These are phyloP conservation scores for Agelastica alni DNA, from an alignment of 2,888 invertebrate genomes.

Conservation along the genomic window DNA sequence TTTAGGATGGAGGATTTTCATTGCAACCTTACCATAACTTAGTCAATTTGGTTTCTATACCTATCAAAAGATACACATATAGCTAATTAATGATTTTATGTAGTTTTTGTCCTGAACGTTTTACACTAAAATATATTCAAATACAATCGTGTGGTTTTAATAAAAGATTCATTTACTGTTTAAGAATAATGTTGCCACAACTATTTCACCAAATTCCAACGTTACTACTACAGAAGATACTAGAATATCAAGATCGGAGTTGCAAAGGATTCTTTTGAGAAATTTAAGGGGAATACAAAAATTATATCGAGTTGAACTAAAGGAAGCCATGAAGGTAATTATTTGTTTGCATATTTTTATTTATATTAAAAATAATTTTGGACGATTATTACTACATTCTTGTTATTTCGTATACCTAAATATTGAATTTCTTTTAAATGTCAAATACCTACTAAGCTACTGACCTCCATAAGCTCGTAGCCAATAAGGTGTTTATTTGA, in stretches of 20 bases:
- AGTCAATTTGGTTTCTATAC: too few relatives aligned
- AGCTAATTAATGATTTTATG: too few relatives aligned
- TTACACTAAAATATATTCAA: too few relatives aligned
- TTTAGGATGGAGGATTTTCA: too few relatives aligned
- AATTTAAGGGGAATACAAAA: slow-evolving; percentile 59
- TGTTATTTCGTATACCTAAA: background rate
- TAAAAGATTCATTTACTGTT: background rate
- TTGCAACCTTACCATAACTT: too few relatives aligned
- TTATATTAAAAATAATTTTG: background rate
- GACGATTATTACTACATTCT: background rate
- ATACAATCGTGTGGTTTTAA: too few relatives aligned
- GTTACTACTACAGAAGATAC: slow-evolving; percentile 53
- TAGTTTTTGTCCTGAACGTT: too few relatives aligned
- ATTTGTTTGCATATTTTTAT: background rate
- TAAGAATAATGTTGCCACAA: slow-evolving; percentile 27
- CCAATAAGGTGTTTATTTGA: too few relatives aligned
- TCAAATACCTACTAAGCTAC: too few relatives aligned
- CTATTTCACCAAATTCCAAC: slow-evolving; percentile 46
- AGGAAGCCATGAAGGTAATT: slow-evolving; percentile 58
- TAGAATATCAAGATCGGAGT: slow-evolving; percentile 53
- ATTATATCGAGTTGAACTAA: slow-evolving; percentile 60
- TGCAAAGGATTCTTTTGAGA: slow-evolving; percentile 56
- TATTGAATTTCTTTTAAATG: background rate
- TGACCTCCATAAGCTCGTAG: too few relatives aligned
- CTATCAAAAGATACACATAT: too few relatives aligned